These are phyloP conservation scores for Drosophila ercepeae DNA, from an alignment of 1,140 invertebrate genomes.

Conservation along the genomic window DNA sequence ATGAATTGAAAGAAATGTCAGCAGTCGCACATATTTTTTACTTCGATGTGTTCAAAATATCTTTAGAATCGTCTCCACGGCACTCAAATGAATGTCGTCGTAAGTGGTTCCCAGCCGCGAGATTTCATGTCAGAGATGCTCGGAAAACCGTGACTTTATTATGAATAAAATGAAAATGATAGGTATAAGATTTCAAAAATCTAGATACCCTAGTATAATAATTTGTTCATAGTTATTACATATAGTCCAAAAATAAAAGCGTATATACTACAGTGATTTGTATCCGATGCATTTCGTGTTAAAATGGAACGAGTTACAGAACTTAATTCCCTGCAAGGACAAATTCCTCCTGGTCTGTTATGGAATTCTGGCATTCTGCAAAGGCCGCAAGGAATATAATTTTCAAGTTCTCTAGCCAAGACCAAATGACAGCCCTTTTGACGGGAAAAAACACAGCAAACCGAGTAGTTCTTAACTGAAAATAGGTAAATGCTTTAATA, in stretches of 20 bases:
- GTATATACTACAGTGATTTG: neutral
- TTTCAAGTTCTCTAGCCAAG: neutral
- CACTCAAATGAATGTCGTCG: slow-evolving; percentile 69
- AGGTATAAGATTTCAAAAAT: neutral
- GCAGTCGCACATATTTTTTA: slow-evolving; percentile 47
- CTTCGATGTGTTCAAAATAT: slow-evolving; percentile 69
- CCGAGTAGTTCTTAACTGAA: neutral
- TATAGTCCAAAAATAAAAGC: neutral
- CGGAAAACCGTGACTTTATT: neutral
- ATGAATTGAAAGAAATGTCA: slow-evolving; percentile 23
- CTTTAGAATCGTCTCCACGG: slow-evolving; percentile 57
- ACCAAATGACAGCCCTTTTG: neutral
- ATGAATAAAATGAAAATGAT: no score
- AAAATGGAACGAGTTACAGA: neutral
- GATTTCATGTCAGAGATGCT: slow-evolving; percentile 36
- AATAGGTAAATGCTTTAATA: no score
- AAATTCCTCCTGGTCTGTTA: neutral
- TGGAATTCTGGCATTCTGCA: neutral
- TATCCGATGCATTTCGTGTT: neutral
- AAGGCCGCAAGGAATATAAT: neutral
- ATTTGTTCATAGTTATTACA: neutral
- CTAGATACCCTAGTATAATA: neutral
- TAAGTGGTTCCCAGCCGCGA: slow-evolving; percentile 42
- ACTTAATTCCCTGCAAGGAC: neutral
- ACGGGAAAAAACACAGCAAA: neutral